Evolutionary conservation across 2,113 vertebrate species (phyloP), one percentile per base, ranked within the genome.

Genomic region (Catharus fuscescens): DNA sequence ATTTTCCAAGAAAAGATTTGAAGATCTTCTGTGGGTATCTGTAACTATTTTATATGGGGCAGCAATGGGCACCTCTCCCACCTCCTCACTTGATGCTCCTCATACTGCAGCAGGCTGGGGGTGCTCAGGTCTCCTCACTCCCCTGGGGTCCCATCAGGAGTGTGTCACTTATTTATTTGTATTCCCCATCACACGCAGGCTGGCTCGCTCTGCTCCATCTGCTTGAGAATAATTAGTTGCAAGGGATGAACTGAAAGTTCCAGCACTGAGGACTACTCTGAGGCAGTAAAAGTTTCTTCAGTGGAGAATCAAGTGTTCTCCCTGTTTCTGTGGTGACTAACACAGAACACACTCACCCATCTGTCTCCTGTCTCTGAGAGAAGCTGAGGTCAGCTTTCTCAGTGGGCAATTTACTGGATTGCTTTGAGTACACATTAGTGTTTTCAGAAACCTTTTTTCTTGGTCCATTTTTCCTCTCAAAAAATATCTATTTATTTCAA

Each of bases 371-470:
- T 88, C 92, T 94, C 92, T 0, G 0, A 80, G 91, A 95, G 97
- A 83, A 97, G 92, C 95, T 94, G 96, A 97, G 96, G 96, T 97
- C 97, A 96, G 95, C 95, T 90, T 97, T 96, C 93, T 95, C 79
- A 90, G 74, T 54, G 93, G 94, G 95, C 96, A 97, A 94, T 94
- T 85, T 96, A 84, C 90, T 94, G 95, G 85, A 88, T 74, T 88
- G 82, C 76, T 78, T 71, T 86, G 90, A 96, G 79, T 47, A 88
- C 72, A 86, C 60, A 71, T 74, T 81, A 84, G 72, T 61, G 86
- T 95, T 88, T 93, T 89, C 93, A 91, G 86, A 96, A 96, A 79
- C 61, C 88, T 69, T 88, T 95, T 29, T 87, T 62, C 76, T 97
- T 13, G 2, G 67, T 89, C 93, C 88, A 94, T 95, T 96, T 95